These are phyloP conservation scores for Dipodomys ordii DNA, from an alignment of 2,113 vertebrate genomes.

Conservation along the genomic window DNA sequence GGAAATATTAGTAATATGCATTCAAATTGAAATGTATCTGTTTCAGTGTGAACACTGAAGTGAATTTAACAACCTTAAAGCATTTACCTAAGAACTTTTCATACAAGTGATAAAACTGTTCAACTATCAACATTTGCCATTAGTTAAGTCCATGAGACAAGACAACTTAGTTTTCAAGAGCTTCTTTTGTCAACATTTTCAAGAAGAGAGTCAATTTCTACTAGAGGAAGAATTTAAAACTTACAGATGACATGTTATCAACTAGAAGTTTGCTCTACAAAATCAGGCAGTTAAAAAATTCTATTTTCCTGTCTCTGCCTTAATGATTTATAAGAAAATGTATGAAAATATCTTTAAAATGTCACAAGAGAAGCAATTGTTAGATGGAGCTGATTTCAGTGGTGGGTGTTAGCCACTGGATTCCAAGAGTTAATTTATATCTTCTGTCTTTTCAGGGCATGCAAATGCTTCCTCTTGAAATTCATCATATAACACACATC, in stretches of 20 bases:
- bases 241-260: not conserved
- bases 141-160: not conserved
- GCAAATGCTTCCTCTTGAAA: not conserved
- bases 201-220: not conserved
- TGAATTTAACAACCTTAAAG: not conserved
- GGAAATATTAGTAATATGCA: not conserved
- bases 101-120: not conserved
- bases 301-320: not conserved
- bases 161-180: not conserved
- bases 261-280: not conserved
- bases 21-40: not conserved
- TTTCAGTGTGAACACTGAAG: not conserved
- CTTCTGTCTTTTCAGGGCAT: not conserved
- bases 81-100: not conserved
- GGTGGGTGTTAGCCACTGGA: not conserved
- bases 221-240: not conserved
- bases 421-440: not conserved
- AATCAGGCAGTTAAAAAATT: not conserved
- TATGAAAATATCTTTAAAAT: not conserved
- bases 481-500: constrained; percentile 23
- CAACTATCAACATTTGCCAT: not conserved
- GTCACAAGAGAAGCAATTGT: not conserved
- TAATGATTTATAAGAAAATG: not conserved
- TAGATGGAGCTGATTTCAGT: not conserved
- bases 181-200: not conserved